Evolutionary conservation across 2,888 invertebrate species (phyloP).

Genomic region (Hyposoter didymator): DNA sequence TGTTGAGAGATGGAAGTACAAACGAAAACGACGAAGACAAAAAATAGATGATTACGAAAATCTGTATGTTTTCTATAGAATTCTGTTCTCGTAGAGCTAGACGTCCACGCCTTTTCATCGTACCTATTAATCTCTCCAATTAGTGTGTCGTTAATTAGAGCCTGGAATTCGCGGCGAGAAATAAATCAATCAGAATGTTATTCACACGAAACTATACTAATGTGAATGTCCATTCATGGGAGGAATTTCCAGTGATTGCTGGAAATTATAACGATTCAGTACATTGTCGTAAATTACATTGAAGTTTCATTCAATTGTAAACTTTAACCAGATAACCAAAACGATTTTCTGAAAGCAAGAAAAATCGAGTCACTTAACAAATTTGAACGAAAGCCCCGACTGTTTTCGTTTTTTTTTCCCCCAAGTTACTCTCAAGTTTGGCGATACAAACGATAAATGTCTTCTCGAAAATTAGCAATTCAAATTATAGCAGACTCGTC

Average conservation of each 20-base stretch:
- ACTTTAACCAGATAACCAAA: background rate
- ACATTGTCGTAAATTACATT: background rate
- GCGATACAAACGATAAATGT: background rate
- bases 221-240: background rate
- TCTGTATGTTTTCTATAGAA: background rate
- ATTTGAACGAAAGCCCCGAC: background rate
- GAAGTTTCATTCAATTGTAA: background rate
- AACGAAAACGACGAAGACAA: background rate
- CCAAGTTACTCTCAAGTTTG: background rate
- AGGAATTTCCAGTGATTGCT: background rate
- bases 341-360: background rate
- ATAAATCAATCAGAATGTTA: slow-evolving; percentile 13
- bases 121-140: slow-evolving; percentile 30
- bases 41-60: background rate
- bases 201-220: background rate
- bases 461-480: slow-evolving; percentile 6
- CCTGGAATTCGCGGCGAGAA: background rate
- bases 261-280: background rate
- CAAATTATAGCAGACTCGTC: background rate
- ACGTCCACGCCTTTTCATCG: background rate
- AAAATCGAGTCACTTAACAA: background rate
- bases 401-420: background rate
- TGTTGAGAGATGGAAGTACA: background rate
- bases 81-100: background rate
- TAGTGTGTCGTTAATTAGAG: slow-evolving; percentile 6